Base-by-base conservation (phyloP, 2,113 vertebrate genomes). In the Podocnemis expansa region DNA sequence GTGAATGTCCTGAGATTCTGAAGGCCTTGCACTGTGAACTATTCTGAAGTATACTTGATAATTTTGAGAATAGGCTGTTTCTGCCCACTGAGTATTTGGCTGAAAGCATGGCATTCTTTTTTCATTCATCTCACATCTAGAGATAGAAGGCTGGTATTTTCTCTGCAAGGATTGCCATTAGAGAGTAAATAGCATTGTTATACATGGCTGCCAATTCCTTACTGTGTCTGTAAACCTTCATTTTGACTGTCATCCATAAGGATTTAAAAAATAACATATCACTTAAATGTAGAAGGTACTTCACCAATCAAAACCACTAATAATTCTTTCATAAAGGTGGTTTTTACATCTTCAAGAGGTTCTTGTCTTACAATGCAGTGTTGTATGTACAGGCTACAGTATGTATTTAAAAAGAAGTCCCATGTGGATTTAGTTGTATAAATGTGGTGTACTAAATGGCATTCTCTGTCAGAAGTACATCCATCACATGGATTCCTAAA, bases 21-120 rank as follows among this genome's bases (percentile, higher is more conserved):
- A 60, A 60, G 58, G 58, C 31, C 89, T 89, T 95, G 88, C 63
- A 89, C 85, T 89, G 58, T 93, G 91, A 94, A 89, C 89, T 94
- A 79, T 88, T 88, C 51, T 83, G 84, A 92, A 92, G 89, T 31
- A 55, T 91, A 63, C 51, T 73, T 70, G 67, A 87, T 67, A 56
- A 19, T 89, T 95, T 85, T 86, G 31, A 91, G 85, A 94, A 0
- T 13, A 85, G 89, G 85, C 84, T 76, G 92, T 70, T 82, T 80
- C 1, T 24, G 7, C 82, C 63, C 54, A 56, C 91, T 91, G 34
- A 73, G 85, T 58, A 94, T 95, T 96, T 94, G 87, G 27, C 43
- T 93, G 89, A 5, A 31, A 70, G 67, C 27, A n/a, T 56, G 81
- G 29, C 31, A 7, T 83, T 92, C 56, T 95, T 93, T 95, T 47